Conservation (phyloP, 2,113 vertebrate species). For the Perca flavescens region DNA sequence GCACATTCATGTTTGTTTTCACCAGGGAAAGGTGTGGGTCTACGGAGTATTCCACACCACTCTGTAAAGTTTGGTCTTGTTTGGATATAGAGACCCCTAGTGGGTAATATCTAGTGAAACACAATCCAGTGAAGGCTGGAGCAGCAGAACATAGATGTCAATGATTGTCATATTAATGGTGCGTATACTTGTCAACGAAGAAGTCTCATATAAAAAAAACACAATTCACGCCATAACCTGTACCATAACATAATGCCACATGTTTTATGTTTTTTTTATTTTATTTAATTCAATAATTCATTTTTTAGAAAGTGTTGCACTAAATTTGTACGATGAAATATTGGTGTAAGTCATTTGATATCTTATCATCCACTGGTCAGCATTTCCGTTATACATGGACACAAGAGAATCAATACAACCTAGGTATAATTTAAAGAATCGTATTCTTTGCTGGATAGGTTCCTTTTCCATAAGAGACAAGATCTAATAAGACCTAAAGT, state of each 20-base stretch:
- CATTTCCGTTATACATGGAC: constrained; percentile 13
- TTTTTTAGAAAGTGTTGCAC: neutral
- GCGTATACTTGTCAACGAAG: constrained; percentile 1
- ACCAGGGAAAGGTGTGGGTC: constrained; percentile 68
- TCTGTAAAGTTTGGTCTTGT: constrained; percentile 58
- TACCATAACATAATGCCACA: neutral
- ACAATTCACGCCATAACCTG: neutral
- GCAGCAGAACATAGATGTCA: constrained; percentile 39
- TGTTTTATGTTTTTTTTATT: neutral
- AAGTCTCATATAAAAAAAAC: constrained; percentile 1
- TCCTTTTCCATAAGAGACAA: neutral
- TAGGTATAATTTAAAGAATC: neutral
- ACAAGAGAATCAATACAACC: constrained; percentile 10
- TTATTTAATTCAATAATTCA: neutral
- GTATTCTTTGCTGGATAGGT: neutral
- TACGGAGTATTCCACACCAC: constrained; percentile 61
- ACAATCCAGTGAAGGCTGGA: constrained; percentile 38
- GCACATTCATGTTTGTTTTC: constrained; percentile 67
- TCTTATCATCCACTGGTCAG: constrained; percentile 30
- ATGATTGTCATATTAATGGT: constrained; percentile 15
- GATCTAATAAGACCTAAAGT: neutral
- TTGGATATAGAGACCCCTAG: constrained; percentile 84
- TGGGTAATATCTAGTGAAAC: constrained; percentile 73
- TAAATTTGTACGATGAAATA: neutral
- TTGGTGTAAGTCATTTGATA: constrained; percentile 17